Evolutionary conservation across 2,113 vertebrate genomes (phyloP).

Genomic region (Genyomyrus donnyi): DNA sequence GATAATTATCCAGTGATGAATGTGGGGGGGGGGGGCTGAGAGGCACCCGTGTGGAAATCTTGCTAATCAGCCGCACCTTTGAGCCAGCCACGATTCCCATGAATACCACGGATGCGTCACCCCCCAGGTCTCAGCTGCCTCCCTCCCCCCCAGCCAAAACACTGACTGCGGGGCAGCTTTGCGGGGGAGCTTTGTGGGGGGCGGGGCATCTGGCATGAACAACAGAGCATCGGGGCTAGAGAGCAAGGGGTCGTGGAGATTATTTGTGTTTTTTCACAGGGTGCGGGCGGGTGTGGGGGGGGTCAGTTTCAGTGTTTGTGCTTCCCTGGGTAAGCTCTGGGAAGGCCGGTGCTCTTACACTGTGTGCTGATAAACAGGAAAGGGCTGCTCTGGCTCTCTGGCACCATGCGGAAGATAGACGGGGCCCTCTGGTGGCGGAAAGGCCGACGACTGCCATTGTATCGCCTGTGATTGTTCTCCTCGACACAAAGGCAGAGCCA

Average conservation of each 20-base stretch:
- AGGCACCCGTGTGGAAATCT: background rate
- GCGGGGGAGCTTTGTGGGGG: no score
- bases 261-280: background rate
- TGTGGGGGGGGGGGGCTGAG: background rate
- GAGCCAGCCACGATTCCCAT: background rate
- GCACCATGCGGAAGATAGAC: slow-evolving; percentile 22
- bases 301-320: background rate
- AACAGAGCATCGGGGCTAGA: background rate
- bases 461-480: background rate
- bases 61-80: background rate
- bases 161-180: background rate
- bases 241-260: background rate
- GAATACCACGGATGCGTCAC: background rate
- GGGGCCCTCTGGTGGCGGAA: slow-evolving; percentile 53
- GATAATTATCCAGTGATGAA: background rate
- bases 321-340: background rate
- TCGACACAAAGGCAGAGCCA: background rate
- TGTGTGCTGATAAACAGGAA: background rate
- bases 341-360: background rate
- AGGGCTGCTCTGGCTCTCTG: background rate
- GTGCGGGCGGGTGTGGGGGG: background rate
- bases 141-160: background rate
- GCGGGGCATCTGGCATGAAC: background rate
- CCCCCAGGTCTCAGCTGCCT: background rate
- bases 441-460: background rate